These are phyloP conservation scores for Pelecanus crispus DNA, from an alignment of 2,113 vertebrate species.

Conservation along the genomic window DNA sequence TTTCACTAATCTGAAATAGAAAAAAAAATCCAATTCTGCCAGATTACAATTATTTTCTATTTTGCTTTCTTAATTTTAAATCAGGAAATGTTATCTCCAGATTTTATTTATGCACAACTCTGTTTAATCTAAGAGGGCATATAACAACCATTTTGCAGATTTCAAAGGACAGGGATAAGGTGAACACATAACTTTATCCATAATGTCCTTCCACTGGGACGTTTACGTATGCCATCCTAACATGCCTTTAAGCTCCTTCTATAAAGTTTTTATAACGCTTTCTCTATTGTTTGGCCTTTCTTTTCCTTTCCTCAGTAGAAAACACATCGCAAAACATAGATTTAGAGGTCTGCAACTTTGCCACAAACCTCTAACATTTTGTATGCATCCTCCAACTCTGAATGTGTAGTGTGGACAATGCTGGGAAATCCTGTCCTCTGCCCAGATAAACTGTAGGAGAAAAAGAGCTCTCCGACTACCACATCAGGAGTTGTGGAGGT, in stretches of 20 bases:
- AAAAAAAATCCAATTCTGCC: background rate
- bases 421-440: conserved; percentile 44
- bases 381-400: background rate
- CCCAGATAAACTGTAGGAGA: background rate
- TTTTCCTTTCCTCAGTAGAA: background rate
- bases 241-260: background rate
- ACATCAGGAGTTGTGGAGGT: background rate
- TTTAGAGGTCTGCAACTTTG: background rate
- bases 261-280: background rate
- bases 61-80: background rate
- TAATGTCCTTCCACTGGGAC: background rate
- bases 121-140: background rate
- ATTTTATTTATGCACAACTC: background rate
- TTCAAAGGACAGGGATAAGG: background rate
- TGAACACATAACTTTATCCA: background rate
- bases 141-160: background rate
- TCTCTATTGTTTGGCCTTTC: background rate
- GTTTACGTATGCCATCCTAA: background rate
- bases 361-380: background rate
- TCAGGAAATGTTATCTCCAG: background rate
- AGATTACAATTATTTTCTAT: background rate
- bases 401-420: background rate
- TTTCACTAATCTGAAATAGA: background rate
- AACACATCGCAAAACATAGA: background rate
- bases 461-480: background rate